Percentiles rank a stretch among this genome's conserved stretches.
Conservation (phyloP, 2,888 invertebrate genomes). For the Drosophila infuscata region DNA sequence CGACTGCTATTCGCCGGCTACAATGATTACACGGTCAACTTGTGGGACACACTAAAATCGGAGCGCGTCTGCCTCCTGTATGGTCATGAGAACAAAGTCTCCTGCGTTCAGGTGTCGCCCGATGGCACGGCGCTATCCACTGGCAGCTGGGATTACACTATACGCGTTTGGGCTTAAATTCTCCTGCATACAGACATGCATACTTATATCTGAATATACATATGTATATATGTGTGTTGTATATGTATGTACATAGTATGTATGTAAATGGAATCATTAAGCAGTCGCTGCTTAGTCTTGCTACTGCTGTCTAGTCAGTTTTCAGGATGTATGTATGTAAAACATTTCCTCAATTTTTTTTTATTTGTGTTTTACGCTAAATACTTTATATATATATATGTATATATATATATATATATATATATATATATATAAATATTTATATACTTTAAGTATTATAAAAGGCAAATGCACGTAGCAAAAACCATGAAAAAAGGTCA, state of each 20-base stretch:
- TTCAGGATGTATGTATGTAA: constrained; percentile 39
- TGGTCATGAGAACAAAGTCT: constrained; percentile 98
- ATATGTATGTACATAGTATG: constrained; percentile 16
- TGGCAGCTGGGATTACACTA: constrained; percentile 98
- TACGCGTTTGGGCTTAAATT: constrained; percentile 88
- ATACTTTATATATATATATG: constrained; percentile 11
- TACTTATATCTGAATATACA: neutral
- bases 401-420: neutral
- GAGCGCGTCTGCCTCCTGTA: constrained; percentile 95
- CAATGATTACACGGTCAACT: constrained; percentile 99
- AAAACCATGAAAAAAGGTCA: constrained; percentile 29
- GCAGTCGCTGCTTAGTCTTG: neutral
- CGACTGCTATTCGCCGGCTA: constrained; percentile 98
- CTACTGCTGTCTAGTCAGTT: constrained; percentile 15
- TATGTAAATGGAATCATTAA: constrained; percentile 33
- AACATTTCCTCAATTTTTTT: constrained; percentile 35
- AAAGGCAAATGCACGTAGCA: constrained; percentile 29
- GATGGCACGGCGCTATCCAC: constrained; percentile 99
- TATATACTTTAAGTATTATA: constrained; percentile 51
- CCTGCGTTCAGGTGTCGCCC: constrained; percentile 96
- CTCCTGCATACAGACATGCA: neutral
- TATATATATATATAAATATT: constrained; percentile 16
- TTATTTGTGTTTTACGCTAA: constrained; percentile 32
- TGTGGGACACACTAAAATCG: constrained; percentile 99
- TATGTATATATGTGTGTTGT: neutral